Percentiles rank a stretch among this genome's conserved stretches.
These are phyloP conservation scores for Chroicocephalus ridibundus DNA, from an alignment of 2,113 vertebrate genomes.

Conservation along the genomic window DNA sequence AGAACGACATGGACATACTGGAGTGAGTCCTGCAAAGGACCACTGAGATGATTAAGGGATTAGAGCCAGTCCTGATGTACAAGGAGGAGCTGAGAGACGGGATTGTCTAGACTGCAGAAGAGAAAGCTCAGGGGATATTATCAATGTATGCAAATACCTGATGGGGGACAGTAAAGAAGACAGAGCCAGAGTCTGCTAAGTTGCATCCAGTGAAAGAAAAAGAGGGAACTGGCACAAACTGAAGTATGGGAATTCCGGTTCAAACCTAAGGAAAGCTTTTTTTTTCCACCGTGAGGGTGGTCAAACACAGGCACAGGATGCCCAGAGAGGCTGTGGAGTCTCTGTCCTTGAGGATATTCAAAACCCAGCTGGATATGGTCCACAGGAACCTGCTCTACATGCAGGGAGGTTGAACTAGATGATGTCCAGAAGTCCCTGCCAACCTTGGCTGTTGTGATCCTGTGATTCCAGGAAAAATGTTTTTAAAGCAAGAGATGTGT, in stretches of 20 bases:
- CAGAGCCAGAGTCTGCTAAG: background rate
- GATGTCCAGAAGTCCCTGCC: background rate
- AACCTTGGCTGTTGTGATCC: background rate
- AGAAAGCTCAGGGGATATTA: background rate
- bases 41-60: background rate
- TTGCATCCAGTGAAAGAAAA: background rate
- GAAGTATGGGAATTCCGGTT: background rate
- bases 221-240: background rate
- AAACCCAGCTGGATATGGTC: fast-evolving
- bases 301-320: background rate
- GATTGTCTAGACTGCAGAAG: background rate
- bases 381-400: background rate
- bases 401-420: background rate
- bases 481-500: background rate
- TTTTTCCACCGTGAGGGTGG: background rate
- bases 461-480: background rate
- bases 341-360: background rate
- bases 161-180: background rate
- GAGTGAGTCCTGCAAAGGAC: background rate
- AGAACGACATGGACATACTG: background rate
- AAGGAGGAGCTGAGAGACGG: background rate
- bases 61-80: background rate
- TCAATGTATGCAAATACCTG: background rate
- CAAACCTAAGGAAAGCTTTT: background rate
- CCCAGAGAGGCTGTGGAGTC: background rate